Evolutionary conservation across 1,140 invertebrate species (phyloP).

Genomic region (Zophobas atratus): DNA sequence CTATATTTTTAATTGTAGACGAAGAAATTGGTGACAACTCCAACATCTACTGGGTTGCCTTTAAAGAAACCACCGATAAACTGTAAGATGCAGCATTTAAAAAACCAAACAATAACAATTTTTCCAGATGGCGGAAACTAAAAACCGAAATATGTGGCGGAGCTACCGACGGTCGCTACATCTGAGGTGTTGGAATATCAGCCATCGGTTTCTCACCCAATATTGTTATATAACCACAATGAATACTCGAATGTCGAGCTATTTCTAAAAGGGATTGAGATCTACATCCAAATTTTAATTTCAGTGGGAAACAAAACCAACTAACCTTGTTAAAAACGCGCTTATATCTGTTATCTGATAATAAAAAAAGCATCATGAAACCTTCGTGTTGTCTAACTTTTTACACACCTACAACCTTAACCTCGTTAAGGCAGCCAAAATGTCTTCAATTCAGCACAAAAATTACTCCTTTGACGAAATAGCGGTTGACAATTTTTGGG

Average conservation of each 20-base stretch:
- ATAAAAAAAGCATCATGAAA: too few relatives aligned
- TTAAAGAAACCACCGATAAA: constrained; percentile 77
- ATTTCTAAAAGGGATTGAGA: constrained; percentile 81
- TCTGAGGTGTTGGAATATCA: constrained; percentile 78
- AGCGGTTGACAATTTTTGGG: constrained; percentile 83
- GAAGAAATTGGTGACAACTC: constrained; percentile 90
- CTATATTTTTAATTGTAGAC: constrained; percentile 73
- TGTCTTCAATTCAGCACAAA: constrained; percentile 57
- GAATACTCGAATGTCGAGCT: constrained; percentile 80
- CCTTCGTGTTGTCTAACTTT: too few relatives aligned
- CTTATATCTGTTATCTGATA: too few relatives aligned
- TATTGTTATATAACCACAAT: constrained; percentile 85
- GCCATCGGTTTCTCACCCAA: constrained; percentile 86
- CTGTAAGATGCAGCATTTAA: constrained; percentile 64
- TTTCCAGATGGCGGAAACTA: constrained; percentile 74
- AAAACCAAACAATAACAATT: constrained; percentile 4
- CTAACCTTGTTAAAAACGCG: too few relatives aligned
- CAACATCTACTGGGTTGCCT: constrained; percentile 88
- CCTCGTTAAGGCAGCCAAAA: constrained; percentile 45
- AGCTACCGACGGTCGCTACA: constrained; percentile 83
- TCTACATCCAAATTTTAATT: constrained; percentile 77
- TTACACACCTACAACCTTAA: too few relatives aligned
- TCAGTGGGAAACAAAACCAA: constrained; percentile 48
- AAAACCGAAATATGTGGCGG: constrained; percentile 83
- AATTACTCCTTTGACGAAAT: constrained; percentile 68